Percentiles rank a stretch among this genome's conserved stretches.
These are phyloP conservation scores for Chaetorhynchus papuensis DNA, from an alignment of 2,113 vertebrate species.

Conservation along the genomic window DNA sequence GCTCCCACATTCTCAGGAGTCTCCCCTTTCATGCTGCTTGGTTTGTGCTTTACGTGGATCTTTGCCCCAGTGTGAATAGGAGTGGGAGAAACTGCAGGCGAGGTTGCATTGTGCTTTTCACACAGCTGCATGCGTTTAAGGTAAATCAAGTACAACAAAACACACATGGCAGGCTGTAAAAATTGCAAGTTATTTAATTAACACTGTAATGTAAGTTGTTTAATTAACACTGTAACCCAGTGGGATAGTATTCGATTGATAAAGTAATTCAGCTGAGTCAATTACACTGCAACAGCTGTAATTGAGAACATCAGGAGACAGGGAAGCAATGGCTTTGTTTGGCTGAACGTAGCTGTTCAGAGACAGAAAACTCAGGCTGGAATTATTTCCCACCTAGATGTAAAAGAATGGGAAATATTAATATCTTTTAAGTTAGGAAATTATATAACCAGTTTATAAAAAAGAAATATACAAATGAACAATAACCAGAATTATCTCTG, in stretches of 20 bases:
- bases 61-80: neutral
- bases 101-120: neutral
- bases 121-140: neutral
- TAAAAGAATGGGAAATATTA: neutral
- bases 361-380: neutral
- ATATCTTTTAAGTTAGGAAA: neutral
- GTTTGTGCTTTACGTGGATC: neutral
- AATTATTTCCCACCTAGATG: neutral
- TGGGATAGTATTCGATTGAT: neutral
- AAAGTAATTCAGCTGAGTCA: neutral
- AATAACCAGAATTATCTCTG: neutral
- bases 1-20: neutral
- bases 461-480: neutral
- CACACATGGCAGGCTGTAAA: neutral
- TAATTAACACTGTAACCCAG: slow-evolving; percentile 22
- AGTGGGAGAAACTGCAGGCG: neutral
- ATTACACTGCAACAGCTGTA: neutral
- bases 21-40: neutral
- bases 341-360: neutral
- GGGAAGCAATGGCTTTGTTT: neutral
- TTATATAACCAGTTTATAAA: neutral
- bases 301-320: neutral
- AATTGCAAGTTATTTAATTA: neutral
- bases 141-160: neutral
- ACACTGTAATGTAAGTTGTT: neutral